Evolutionary conservation across 2,888 invertebrate genomes (phyloP), one percentile per base, ranked within the genome.

Genomic region (Galerucella nymphaeae): DNA sequence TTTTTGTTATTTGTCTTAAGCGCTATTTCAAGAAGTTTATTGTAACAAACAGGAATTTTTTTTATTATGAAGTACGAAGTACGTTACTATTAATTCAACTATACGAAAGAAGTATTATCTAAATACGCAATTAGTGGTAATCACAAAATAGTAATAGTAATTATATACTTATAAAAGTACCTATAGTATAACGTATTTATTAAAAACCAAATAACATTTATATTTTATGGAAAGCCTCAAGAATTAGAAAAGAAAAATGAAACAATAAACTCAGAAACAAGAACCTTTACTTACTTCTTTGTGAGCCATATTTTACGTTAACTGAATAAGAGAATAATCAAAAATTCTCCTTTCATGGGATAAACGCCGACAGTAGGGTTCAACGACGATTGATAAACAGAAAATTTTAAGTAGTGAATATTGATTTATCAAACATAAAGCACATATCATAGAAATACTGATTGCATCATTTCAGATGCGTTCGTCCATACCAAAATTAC

Each of bases 261-360:
- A 58, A 58, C 30, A 30, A 58, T 23, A 8, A 8, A 41, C 13
- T 42, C 9, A 13, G 50, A 41, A 41, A 50, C 38, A 41, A 48
- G 18, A 65, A 48, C 5, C 13, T 16, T 10, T n/a, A 13, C 72
- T 55, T 72, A 75, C 75, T 72, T 75, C 72, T 72, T 75, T 75
- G 5, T 70, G 70, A 66, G 75, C 75, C 75, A 75, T 74, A 48
- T 45, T 30, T 41, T 41, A 62, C 41, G 10, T 66, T 57, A 41
- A 66, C 18, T 16, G 3, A 41, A 55, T 59, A 42, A 16, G 57
- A 45, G 59, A 38, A 2, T n/a, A 30, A 16, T 38, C 41, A 41
- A 41, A 20, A 14, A 23, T 13, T 38, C 14, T n/a, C 18, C 16
- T 18, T 42, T 42, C 9, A 62, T 42, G 16, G n/a, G 18, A 62